Conservation (phyloP, 2,113 vertebrate species). For the Thalassoma bifasciatum region DNA sequence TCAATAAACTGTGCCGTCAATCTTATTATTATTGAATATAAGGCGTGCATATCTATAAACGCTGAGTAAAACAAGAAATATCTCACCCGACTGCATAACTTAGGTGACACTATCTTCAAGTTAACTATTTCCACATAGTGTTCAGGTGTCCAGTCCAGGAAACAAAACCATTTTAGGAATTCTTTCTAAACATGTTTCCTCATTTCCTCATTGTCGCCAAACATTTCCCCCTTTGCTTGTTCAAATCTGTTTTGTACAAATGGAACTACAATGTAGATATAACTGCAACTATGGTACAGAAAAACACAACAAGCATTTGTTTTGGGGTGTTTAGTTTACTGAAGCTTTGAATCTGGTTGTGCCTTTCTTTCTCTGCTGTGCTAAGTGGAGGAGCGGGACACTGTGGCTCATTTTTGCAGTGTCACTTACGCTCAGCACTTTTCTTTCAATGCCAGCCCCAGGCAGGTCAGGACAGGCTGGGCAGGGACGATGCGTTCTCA, state of each 20-base stretch:
- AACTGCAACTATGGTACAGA: too few relatives aligned
- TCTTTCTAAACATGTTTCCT: constrained; percentile 16
- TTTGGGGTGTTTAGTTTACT: neutral
- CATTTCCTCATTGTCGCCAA: neutral
- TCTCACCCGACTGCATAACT: neutral
- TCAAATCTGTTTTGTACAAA: too few relatives aligned
- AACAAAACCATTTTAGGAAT: neutral
- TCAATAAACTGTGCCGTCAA: too few relatives aligned
- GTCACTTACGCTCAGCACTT: constrained; percentile 80
- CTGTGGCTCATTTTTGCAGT: constrained; percentile 59
- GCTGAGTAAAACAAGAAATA: neutral
- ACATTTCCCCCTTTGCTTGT: neutral
- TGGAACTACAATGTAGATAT: too few relatives aligned
- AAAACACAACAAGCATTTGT: neutral
- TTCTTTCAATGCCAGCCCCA: constrained; percentile 51
- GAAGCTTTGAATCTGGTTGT: neutral
- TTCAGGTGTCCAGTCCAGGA: constrained; percentile 24
- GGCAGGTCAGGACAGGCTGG: constrained; percentile 15
- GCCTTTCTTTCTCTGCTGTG: neutral
- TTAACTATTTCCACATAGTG: constrained; percentile 27
- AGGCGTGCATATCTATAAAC: neutral
- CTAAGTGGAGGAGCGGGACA: constrained; percentile 16
- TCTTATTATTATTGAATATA: too few relatives aligned
- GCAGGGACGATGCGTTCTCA: constrained; percentile 11
- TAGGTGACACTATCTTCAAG: neutral